Base-by-base conservation (phyloP, 1,140 invertebrate species). In the Brachionus angularis region DNA sequence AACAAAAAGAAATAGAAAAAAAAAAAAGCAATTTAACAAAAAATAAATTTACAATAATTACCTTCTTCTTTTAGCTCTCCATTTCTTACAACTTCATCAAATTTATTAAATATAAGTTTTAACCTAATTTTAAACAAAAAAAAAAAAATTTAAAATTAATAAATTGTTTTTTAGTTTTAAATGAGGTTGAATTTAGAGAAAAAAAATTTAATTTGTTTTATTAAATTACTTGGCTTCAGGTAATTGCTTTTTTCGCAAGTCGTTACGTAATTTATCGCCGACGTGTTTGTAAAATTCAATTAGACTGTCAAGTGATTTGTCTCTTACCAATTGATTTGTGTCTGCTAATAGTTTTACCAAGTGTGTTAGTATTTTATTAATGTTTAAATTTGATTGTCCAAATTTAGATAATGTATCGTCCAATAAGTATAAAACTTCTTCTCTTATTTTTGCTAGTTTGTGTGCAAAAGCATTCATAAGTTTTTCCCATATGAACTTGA, bases 231-330 rank as follows among this genome's bases (percentile, higher is more conserved):
- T 94, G 14, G 88, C 84, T 49, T 87, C 85, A 7, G 90, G 89
- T 16, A 95, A 78, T 44, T 79, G 79, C 77, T 91, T 91, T 77
- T 87, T 88, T 74, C 87, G 85, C 58, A 96, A 82, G 81, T 96
- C 92, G 47, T 85, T 80, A 74, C 91, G 80, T 49, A 96, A 83
- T 80, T 88, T 86, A 78, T 96, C 93, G 74, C 93, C 93, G 53
- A 95, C 90, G 80, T 95, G 91, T 77, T 90, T 87, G 79, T 96
- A 96, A 27, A 95, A 88, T 78, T 94, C 90, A 18, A 92, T 88
- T 42, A 95, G 78, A 4, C 91, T 89, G 75, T 86, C 87, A 75
- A 91, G 85, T 3, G 92, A 90, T 14, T 89, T 87, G 77, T 96
- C 92, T 31, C 93, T 81, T 29, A 84, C 83, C 80, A 83, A 72